phyloP scores from a whole-genome alignment of 2,797 vertebrate genomes.

The Austrolebias charrua region DNA sequence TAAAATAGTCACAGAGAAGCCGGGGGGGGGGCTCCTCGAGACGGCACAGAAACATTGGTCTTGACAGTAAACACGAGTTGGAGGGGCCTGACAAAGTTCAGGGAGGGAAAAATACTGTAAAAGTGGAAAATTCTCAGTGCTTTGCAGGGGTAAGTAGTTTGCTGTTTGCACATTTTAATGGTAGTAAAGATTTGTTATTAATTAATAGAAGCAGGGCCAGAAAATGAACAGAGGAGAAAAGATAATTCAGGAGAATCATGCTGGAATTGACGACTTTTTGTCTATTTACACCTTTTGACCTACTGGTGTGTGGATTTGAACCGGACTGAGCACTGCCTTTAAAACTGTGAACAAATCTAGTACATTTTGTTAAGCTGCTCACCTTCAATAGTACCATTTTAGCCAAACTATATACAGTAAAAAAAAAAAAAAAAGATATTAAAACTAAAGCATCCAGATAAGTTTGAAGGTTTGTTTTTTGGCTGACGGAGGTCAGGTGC shows the following conservation, averaged over 20 bases:
- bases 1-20: slow-evolving; percentile 70
- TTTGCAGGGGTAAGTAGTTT: slow-evolving; percentile 65
- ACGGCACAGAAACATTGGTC: slow-evolving; percentile 50
- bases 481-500: slow-evolving; percentile 24
- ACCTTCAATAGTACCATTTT: too few relatives aligned
- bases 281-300: not conserved
- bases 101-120: slow-evolving; percentile 12
- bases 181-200: slow-evolving; percentile 7
- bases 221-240: not conserved
- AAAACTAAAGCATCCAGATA: not conserved
- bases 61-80: slow-evolving; percentile 51
- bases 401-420: too few relatives aligned
- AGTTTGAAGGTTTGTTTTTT: slow-evolving; percentile 1
- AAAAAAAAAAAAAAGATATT: not conserved
- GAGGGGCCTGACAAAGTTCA: slow-evolving; percentile 25
- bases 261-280: not conserved
- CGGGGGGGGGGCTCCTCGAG: slow-evolving; percentile 48
- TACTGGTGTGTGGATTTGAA: not conserved
- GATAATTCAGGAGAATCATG: not conserved
- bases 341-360: too few relatives aligned
- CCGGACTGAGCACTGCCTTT: too few relatives aligned
- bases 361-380: too few relatives aligned
- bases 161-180: not conserved
- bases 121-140: slow-evolving; percentile 20
- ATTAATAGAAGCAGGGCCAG: not conserved